Evolutionary conservation across 2,888 invertebrate species (phyloP).

Genomic region (Trachelus iudaicus): DNA sequence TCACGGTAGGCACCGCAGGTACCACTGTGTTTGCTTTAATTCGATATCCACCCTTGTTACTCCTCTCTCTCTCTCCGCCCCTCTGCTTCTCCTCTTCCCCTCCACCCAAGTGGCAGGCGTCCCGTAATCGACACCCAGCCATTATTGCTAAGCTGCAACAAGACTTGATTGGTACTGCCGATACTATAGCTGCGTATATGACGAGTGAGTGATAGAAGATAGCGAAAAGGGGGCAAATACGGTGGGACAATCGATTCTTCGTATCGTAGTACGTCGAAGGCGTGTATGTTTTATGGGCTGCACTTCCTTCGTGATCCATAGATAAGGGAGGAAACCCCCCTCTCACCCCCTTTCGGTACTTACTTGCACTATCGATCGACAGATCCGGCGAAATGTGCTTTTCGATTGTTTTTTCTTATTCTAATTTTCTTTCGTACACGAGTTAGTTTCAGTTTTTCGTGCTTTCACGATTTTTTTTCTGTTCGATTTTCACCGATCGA

Average conservation of each 20-base stretch:
- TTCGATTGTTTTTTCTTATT: neutral
- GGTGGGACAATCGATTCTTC: neutral
- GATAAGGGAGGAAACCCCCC: slow-evolving; percentile 28
- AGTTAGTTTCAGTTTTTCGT: neutral
- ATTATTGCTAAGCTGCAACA: neutral
- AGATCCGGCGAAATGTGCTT: slow-evolving; percentile 37
- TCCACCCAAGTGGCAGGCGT: neutral
- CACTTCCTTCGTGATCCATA: slow-evolving; percentile 43
- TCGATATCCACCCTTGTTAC: neutral
- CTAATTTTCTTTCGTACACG: neutral
- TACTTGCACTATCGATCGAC: slow-evolving; percentile 44
- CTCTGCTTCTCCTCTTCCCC: neutral
- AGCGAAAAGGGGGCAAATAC: neutral
- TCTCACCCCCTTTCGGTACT: slow-evolving; percentile 29
- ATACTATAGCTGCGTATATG: neutral
- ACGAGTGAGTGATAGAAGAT: neutral
- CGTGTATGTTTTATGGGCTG: slow-evolving; percentile 46
- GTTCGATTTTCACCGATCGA: neutral
- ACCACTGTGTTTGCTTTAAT: neutral
- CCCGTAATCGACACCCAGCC: neutral
- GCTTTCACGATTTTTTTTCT: neutral
- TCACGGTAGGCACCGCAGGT: neutral
- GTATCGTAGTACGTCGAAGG: slow-evolving; percentile 33
- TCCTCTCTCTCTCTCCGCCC: neutral
- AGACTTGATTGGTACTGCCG: neutral